These are phyloP conservation scores for Sicus ferrugineus DNA, from an alignment of 2,888 invertebrate genomes.

Conservation along the genomic window DNA sequence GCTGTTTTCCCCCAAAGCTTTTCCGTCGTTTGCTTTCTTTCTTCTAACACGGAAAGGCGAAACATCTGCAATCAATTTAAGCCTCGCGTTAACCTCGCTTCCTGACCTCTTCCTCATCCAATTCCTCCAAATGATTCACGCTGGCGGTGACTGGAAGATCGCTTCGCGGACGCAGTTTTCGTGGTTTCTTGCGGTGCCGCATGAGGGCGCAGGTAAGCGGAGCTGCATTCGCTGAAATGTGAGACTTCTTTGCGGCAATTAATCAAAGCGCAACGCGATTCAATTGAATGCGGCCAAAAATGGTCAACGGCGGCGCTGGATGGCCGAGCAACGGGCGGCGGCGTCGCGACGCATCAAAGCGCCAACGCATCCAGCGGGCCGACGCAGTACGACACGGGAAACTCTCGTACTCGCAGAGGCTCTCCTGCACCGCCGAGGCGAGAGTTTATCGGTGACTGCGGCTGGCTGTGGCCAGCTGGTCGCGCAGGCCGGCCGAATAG, in stretches of 20 bases:
- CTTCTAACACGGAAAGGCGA: not conserved
- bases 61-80: constrained; percentile 28
- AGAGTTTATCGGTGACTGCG: not conserved
- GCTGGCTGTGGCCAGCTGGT: not conserved
- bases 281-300: constrained; percentile 31
- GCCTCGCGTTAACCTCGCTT: constrained; percentile 38
- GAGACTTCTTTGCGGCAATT: constrained; percentile 30
- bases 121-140: constrained; percentile 40
- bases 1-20: constrained; percentile 4
- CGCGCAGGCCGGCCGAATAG: not conserved
- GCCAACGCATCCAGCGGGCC: not conserved
- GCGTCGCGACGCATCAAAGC: not conserved
- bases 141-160: constrained; percentile 21
- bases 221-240: not conserved
- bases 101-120: constrained; percentile 37
- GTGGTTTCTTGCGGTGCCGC: not conserved
- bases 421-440: not conserved
- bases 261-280: constrained; percentile 34
- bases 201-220: not conserved
- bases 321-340: not conserved
- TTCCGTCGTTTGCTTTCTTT: not conserved
- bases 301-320: constrained; percentile 20
- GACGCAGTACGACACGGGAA: no score
- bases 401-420: constrained; percentile 15
- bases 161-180: not conserved